Evolutionary conservation across 2,888 invertebrate genomes (phyloP).

Genomic region (Norana najaformis): DNA sequence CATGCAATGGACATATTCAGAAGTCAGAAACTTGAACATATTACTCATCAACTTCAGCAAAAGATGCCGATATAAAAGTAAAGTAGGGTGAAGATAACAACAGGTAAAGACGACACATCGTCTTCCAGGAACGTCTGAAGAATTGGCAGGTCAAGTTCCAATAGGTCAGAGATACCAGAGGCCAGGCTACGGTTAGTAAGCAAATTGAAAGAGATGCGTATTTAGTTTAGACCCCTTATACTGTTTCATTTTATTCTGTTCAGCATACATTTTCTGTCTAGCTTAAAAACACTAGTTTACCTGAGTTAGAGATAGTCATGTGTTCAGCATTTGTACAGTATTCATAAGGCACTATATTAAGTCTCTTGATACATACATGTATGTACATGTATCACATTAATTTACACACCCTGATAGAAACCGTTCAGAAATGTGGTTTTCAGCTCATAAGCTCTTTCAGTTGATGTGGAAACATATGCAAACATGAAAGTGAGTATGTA

Average conservation of each 20-base stretch:
- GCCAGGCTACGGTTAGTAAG: no score
- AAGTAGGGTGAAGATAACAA: neutral
- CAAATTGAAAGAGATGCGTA: no score
- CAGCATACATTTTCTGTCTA: neutral
- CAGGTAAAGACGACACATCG: neutral
- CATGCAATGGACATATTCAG: neutral
- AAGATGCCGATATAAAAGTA: neutral
- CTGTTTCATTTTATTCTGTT: neutral
- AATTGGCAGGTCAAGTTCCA: no score
- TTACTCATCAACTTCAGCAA: neutral
- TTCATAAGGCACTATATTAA: neutral
- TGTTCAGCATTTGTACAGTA: neutral
- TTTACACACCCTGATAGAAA: neutral
- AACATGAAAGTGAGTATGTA: no score
- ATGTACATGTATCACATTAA: neutral
- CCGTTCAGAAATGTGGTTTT: no score
- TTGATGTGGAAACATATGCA: no score
- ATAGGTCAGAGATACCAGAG: no score
- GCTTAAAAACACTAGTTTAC: neutral
- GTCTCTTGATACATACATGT: neutral
- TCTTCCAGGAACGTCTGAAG: no score
- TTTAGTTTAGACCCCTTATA: no score
- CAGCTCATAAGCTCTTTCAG: no score
- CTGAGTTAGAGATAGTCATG: neutral
- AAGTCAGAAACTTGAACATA: neutral